Conservation (phyloP, 2,888 invertebrate species). For the Tetramorium bicarinatum region DNA sequence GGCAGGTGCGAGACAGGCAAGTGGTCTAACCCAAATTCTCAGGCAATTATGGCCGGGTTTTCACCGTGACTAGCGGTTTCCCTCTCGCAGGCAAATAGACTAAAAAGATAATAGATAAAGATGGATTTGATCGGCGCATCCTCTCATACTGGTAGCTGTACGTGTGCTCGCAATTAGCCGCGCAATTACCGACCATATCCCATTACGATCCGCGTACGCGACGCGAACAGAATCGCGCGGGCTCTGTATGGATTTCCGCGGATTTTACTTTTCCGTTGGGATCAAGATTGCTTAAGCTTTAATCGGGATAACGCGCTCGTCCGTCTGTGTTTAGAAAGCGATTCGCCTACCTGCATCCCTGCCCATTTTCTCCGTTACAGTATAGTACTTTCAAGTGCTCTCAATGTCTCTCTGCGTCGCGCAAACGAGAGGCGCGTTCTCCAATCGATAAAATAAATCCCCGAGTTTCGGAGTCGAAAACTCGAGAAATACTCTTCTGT, state of each 20-base stretch:
- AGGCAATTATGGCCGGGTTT: constrained; percentile 57
- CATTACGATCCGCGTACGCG: constrained; percentile 28
- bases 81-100: constrained; percentile 76
- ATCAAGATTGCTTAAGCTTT: constrained; percentile 45
- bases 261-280: constrained; percentile 13
- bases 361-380: constrained; percentile 60
- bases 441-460: neutral
- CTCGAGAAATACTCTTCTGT: neutral
- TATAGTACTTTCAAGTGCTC: constrained; percentile 41
- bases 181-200: constrained; percentile 31
- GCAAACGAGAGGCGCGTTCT: neutral
- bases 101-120: constrained; percentile 69
- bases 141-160: neutral
- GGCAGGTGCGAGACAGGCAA: constrained; percentile 61
- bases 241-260: neutral
- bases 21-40: constrained; percentile 58
- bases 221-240: constrained; percentile 4
- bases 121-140: constrained; percentile 8
- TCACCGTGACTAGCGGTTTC: constrained; percentile 77
- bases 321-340: constrained; percentile 72
- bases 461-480: neutral
- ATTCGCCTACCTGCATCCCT: constrained; percentile 61
- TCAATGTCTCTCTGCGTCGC: constrained; percentile 12
- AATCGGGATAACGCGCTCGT: constrained; percentile 52
- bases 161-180: constrained; percentile 37